Conservation (phyloP, 2,113 vertebrate genomes). For the Pseudonaja textilis region DNA sequence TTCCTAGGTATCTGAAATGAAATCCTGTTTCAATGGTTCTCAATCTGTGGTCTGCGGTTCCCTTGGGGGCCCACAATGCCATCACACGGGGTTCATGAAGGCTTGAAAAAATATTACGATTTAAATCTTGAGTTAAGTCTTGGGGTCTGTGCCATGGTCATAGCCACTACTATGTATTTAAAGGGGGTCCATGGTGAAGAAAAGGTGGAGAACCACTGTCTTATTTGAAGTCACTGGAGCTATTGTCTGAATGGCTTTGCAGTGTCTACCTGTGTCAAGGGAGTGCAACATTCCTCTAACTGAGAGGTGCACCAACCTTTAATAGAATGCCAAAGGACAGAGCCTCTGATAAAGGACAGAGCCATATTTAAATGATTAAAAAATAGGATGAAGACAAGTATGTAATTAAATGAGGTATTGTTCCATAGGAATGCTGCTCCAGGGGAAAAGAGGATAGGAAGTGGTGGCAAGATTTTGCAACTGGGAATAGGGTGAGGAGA, state of each 20-base stretch:
- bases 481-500: background rate
- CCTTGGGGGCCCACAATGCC: too few relatives aligned
- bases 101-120: too few relatives aligned
- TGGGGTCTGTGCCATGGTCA: too few relatives aligned
- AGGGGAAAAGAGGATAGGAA: background rate
- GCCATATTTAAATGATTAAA: background rate
- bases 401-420: background rate
- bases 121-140: too few relatives aligned
- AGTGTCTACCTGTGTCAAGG: background rate
- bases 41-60: too few relatives aligned
- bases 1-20: background rate
- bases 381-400: background rate
- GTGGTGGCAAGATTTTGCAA: background rate
- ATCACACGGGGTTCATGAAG: too few relatives aligned
- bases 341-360: background rate
- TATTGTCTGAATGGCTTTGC: background rate
- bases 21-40: too few relatives aligned
- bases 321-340: background rate
- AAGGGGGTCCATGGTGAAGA: too few relatives aligned
- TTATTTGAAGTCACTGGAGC: background rate
- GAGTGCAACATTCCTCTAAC: background rate
- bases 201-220: too few relatives aligned
- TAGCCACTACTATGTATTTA: too few relatives aligned
- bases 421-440: background rate
- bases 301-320: background rate